phyloP scores from a whole-genome alignment of 2,888 invertebrate species.

The Harpalus rubripes region DNA sequence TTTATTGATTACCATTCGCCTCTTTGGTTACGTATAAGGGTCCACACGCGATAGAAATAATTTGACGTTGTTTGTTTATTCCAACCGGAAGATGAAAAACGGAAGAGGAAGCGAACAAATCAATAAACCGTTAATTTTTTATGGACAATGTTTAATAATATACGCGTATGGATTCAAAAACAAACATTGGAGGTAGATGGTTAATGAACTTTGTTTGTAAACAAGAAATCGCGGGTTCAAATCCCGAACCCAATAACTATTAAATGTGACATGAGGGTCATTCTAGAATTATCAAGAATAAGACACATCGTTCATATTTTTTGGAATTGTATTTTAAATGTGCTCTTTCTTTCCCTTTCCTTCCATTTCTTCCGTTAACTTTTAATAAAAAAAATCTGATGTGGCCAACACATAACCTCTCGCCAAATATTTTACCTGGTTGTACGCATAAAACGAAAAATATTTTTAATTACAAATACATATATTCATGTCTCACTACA shows the following conservation, averaged over 20 bases:
- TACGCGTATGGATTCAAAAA: neutral
- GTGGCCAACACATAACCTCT: too few relatives aligned
- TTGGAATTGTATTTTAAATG: too few relatives aligned
- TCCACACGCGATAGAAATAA: slow-evolving; percentile 52
- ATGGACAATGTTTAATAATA: neutral
- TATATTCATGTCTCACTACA: too few relatives aligned
- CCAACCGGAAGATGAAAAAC: slow-evolving; percentile 1
- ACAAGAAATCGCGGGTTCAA: neutral
- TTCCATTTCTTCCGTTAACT: too few relatives aligned
- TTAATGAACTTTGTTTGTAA: neutral
- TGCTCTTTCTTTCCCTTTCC: too few relatives aligned
- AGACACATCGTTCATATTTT: too few relatives aligned
- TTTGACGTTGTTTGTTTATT: slow-evolving; percentile 9
- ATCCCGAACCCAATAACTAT: neutral
- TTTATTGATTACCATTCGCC: slow-evolving; percentile 9
- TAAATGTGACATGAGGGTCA: too few relatives aligned
- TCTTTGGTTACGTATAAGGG: slow-evolving; percentile 46
- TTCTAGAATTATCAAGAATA: too few relatives aligned
- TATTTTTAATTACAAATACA: too few relatives aligned
- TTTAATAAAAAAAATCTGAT: too few relatives aligned
- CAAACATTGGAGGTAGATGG: neutral
- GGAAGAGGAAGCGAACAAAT: slow-evolving; percentile 45
- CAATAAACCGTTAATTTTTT: neutral
- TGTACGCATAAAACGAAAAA: too few relatives aligned
- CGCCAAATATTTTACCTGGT: too few relatives aligned